These are phyloP conservation scores for Yoshiicerus persimilis DNA, from an alignment of 1,140 invertebrate genomes.

Conservation along the genomic window DNA sequence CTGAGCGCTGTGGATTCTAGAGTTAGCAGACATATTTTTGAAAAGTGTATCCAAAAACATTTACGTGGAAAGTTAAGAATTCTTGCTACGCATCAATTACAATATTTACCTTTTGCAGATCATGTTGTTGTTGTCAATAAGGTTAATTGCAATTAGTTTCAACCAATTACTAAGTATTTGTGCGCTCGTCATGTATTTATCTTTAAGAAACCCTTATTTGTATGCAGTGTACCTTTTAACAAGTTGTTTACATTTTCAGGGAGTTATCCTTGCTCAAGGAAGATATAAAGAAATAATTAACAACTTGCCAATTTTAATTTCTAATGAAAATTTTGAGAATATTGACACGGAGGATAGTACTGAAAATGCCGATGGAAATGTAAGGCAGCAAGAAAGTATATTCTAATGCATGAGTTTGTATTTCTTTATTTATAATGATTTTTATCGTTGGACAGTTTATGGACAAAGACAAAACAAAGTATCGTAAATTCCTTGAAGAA, in stretches of 20 bases:
- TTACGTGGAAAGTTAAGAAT: conserved; percentile 57
- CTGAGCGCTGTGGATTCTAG: conserved; percentile 43
- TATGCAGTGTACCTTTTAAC: not conserved
- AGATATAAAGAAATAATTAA: conserved; percentile 61
- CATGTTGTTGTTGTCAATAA: conserved; percentile 74
- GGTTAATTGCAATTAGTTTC: not conserved
- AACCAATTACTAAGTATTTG: not conserved
- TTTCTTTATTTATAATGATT: no score
- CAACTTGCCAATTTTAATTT: conserved; percentile 62
- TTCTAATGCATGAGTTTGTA: not conserved
- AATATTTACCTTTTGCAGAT: conserved; percentile 73
- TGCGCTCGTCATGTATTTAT: not conserved
- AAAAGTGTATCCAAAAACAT: conserved; percentile 50
- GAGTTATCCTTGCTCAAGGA: conserved; percentile 60
- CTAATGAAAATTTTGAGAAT: conserved; percentile 51
- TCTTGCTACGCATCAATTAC: conserved; percentile 81
- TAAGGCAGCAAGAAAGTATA: not conserved
- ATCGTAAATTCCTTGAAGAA: not conserved
- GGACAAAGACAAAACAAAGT: not conserved
- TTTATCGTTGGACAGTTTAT: no score
- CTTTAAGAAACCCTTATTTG: not conserved
- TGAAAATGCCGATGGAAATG: not conserved
- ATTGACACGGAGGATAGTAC: not conserved
- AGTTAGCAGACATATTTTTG: conserved; percentile 59
- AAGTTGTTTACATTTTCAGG: conserved; percentile 7